phyloP scores from a whole-genome alignment of 2,888 invertebrate species.

The Heliconius ethilla region DNA sequence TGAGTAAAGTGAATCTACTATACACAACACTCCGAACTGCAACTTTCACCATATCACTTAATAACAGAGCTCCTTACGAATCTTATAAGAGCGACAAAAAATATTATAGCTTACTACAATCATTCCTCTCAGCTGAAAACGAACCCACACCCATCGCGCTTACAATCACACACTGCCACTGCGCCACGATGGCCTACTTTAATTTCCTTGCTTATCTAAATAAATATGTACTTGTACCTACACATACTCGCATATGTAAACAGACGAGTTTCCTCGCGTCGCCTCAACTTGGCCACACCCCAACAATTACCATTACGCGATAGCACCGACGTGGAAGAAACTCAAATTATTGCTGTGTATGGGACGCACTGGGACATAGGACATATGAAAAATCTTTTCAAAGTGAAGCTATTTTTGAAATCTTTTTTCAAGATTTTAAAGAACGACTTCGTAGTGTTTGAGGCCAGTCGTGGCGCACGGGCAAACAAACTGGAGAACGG shows the following conservation, averaged over 20 bases:
- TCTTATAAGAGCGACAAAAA: too few relatives aligned
- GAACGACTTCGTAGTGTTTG: too few relatives aligned
- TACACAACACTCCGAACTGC: background rate
- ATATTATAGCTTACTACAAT: background rate
- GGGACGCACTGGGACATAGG: slow-evolving; percentile 38
- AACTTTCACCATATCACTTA: background rate
- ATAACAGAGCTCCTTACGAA: too few relatives aligned
- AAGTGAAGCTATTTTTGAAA: background rate
- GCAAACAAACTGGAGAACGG: too few relatives aligned
- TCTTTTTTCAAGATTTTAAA: too few relatives aligned
- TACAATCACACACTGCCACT: background rate
- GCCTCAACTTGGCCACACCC: slow-evolving; percentile 61
- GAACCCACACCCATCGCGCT: background rate
- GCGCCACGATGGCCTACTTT: background rate
- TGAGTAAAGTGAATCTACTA: background rate
- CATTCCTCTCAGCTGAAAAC: background rate
- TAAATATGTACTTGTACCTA: background rate
- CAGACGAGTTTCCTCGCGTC: slow-evolving; percentile 53
- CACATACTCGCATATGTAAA: slow-evolving; percentile 6
- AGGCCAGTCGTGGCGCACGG: too few relatives aligned
- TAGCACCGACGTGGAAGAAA: slow-evolving; percentile 65
- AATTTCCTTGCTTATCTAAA: background rate
- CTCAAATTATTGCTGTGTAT: slow-evolving; percentile 64
- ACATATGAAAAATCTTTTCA: background rate
- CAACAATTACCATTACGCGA: slow-evolving; percentile 72